phyloP scores from a whole-genome alignment of 2,888 invertebrate genomes.

The Drosophila limbata region DNA sequence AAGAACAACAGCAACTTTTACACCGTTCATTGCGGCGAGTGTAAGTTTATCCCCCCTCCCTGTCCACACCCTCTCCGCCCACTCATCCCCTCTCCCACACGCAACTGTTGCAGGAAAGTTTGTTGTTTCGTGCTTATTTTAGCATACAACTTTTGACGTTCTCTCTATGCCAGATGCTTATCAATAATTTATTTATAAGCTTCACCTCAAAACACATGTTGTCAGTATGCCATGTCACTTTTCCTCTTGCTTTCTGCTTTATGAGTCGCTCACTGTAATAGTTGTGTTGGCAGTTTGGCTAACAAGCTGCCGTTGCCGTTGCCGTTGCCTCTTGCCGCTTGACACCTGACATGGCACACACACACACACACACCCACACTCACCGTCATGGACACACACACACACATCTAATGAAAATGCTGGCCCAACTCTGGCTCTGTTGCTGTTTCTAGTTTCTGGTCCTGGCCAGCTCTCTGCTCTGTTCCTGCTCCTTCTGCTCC shows the following conservation, averaged over 20 bases:
- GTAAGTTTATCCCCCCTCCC: slow-evolving; percentile 4
- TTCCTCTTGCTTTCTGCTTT: slow-evolving; percentile 38
- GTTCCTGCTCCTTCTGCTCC: slow-evolving; percentile 8
- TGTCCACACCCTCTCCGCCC: background rate
- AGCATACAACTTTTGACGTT: slow-evolving; percentile 76
- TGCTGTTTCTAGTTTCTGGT: slow-evolving; percentile 1
- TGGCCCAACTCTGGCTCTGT: slow-evolving; percentile 4
- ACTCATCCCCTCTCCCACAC: background rate
- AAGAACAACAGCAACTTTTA: slow-evolving; percentile 34
- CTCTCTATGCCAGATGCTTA: slow-evolving; percentile 75
- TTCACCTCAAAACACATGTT: slow-evolving; percentile 79
- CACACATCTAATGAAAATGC: slow-evolving; percentile 26
- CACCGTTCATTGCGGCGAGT: slow-evolving; percentile 24
- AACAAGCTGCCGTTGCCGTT: slow-evolving; percentile 68
- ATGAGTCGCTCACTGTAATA: slow-evolving; percentile 56
- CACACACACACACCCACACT: slow-evolving; percentile 5
- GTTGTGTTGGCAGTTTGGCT: slow-evolving; percentile 73
- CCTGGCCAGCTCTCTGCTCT: slow-evolving; percentile 21
- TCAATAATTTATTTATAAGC: slow-evolving; percentile 82
- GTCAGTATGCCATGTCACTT: slow-evolving; percentile 65
- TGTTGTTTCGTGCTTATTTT: slow-evolving; percentile 64
- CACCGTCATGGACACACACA: background rate
- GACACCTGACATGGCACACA: slow-evolving; percentile 43
- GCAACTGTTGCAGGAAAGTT: slow-evolving; percentile 27
- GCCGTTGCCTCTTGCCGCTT: slow-evolving; percentile 56